Percentiles rank a stretch among this genome's conserved stretches.
These are phyloP conservation scores for Osmoderma eremita DNA, from an alignment of 2,888 invertebrate genomes.

Conservation along the genomic window DNA sequence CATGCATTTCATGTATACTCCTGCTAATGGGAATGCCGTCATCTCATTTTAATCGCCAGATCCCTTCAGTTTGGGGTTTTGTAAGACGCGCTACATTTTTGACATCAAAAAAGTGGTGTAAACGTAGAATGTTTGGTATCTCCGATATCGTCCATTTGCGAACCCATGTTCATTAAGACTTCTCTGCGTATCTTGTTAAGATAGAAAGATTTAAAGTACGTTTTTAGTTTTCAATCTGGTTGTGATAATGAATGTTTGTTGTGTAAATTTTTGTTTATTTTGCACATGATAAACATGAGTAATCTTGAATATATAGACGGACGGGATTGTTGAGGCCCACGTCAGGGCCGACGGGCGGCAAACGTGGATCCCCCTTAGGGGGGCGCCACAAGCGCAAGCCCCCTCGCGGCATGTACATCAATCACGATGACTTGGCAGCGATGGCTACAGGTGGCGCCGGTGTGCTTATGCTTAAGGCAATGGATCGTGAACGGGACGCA, in stretches of 20 bases:
- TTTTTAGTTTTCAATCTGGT: background rate
- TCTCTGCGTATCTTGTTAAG: background rate
- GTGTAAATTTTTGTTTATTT: slow-evolving; percentile 33
- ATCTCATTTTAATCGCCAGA: too few relatives aligned
- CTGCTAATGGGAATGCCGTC: too few relatives aligned
- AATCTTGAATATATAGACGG: slow-evolving; percentile 70
- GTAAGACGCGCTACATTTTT: too few relatives aligned
- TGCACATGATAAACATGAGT: slow-evolving; percentile 54
- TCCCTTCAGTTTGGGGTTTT: too few relatives aligned
- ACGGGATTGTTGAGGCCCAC: slow-evolving; percentile 84
- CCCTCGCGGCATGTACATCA: slow-evolving; percentile 96
- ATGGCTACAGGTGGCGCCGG: slow-evolving; percentile 82
- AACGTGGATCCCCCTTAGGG: slow-evolving; percentile 65
- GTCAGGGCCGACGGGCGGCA: slow-evolving; percentile 73
- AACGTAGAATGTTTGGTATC: too few relatives aligned
- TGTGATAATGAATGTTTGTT: slow-evolving; percentile 29
- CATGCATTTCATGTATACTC: too few relatives aligned
- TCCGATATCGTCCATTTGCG: too few relatives aligned
- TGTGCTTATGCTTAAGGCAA: slow-evolving; percentile 87
- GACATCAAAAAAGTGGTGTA: too few relatives aligned
- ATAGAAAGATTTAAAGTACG: slow-evolving; percentile 13
- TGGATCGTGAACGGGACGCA: slow-evolving; percentile 94
- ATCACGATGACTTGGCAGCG: slow-evolving; percentile 94
- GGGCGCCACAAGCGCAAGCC: slow-evolving; percentile 81
- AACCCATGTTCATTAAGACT: too few relatives aligned